Conservation (phyloP, 2,797 vertebrate species). For the Sebastes kiyomatsui region DNA sequence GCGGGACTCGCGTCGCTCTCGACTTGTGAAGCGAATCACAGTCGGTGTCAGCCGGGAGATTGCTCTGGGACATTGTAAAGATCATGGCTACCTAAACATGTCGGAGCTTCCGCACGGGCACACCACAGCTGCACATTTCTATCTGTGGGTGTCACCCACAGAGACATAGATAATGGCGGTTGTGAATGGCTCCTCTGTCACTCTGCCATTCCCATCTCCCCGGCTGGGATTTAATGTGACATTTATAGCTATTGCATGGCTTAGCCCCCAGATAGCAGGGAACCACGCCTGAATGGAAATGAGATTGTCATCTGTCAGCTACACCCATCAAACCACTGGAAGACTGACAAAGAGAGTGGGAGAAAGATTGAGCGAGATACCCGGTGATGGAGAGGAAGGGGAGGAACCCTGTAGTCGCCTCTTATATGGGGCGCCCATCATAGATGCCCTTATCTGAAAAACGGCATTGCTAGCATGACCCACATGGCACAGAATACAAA, state of each 20-base stretch:
- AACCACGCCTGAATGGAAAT: constrained; percentile 76
- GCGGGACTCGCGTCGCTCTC: constrained; percentile 25
- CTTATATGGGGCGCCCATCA: constrained; percentile 37
- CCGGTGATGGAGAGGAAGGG: constrained; percentile 55
- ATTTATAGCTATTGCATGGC: constrained; percentile 79
- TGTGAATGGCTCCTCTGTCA: constrained; percentile 75
- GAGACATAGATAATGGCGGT: constrained; percentile 72
- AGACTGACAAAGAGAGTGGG: constrained; percentile 68
- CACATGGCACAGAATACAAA: constrained; percentile 54
- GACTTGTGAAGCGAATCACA: constrained; percentile 59
- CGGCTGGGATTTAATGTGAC: constrained; percentile 80
- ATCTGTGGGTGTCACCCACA: constrained; percentile 75
- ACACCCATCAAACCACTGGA: constrained; percentile 70
- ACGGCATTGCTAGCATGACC: constrained; percentile 21
- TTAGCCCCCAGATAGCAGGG: constrained; percentile 71
- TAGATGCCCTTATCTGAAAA: constrained; percentile 51
- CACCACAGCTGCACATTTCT: constrained; percentile 65
- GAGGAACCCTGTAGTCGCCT: constrained; percentile 43
- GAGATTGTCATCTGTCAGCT: constrained; percentile 81
- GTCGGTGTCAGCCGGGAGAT: constrained; percentile 52
- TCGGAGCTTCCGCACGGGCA: constrained; percentile 38
- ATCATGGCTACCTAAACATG: constrained; percentile 70
- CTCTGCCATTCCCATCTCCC: constrained; percentile 68
- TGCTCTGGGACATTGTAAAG: constrained; percentile 66
- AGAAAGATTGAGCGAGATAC: constrained; percentile 62